These are phyloP conservation scores for Dicrostonyx torquatus DNA, from an alignment of 2,797 vertebrate genomes.

Conservation along the genomic window DNA sequence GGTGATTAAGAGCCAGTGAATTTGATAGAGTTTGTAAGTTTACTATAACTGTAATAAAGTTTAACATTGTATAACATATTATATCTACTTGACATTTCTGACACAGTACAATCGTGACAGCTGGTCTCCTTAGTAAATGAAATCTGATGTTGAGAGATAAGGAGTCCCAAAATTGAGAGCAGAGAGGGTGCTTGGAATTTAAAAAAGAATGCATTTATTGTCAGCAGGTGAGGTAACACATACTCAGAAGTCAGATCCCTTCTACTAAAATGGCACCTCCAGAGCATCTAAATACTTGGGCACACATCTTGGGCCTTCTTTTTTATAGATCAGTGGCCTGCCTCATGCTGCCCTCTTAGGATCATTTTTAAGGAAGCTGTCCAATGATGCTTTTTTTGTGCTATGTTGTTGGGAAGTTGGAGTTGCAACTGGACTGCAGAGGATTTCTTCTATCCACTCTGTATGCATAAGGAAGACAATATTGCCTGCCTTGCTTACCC, in stretches of 20 bases:
- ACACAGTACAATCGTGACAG: background rate
- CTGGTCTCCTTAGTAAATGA: background rate
- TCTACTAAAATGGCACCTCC: background rate
- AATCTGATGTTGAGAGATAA: background rate
- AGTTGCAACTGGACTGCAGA: background rate
- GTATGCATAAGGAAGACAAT: background rate
- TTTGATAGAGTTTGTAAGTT: background rate
- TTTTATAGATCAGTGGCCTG: background rate
- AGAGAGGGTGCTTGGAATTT: background rate
- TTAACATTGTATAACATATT: background rate
- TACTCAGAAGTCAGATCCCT: background rate
- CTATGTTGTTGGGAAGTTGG: background rate
- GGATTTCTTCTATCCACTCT: background rate
- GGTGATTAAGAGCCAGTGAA: background rate
- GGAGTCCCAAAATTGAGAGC: background rate
- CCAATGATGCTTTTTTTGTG: background rate
- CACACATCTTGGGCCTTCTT: background rate
- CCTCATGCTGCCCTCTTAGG: background rate
- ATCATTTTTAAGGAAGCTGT: background rate
- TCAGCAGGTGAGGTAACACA: background rate
- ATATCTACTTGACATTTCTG: background rate
- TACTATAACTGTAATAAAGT: background rate
- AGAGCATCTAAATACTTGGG: background rate
- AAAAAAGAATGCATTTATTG: background rate
- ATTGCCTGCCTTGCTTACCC: background rate